These are phyloP conservation scores for Schizothorax lantsangensis DNA, from an alignment of 2,797 vertebrate genomes.

Conservation along the genomic window DNA sequence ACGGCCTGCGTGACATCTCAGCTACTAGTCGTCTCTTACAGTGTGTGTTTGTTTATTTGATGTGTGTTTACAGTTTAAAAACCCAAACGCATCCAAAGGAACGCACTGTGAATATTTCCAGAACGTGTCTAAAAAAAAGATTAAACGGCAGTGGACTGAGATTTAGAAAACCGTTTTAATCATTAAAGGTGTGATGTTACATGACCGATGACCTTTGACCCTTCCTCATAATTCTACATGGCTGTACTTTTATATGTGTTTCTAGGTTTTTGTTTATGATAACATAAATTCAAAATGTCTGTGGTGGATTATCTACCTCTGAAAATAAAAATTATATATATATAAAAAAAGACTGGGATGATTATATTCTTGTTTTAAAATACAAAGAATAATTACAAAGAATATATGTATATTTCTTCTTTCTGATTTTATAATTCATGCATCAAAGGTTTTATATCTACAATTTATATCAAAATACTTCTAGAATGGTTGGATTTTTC, in stretches of 20 bases:
- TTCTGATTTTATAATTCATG: not conserved
- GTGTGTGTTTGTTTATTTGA: conserved; percentile 7
- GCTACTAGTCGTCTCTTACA: conserved; percentile 19
- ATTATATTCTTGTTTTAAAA: not conserved
- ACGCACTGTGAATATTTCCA: not conserved
- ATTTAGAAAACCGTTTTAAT: not conserved
- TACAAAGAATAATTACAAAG: not conserved
- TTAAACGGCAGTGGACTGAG: not conserved
- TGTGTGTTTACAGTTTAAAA: not conserved
- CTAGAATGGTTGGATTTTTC: not conserved
- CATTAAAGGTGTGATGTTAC: not conserved
- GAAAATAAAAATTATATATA: not conserved
- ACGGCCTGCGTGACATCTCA: not conserved
- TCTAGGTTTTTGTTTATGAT: not conserved
- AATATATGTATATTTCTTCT: not conserved
- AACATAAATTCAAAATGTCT: not conserved
- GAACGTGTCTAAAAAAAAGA: not conserved
- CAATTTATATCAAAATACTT: not conserved
- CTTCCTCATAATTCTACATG: not conserved
- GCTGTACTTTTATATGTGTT: not conserved
- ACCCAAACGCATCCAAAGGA: not conserved
- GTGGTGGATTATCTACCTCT: not conserved
- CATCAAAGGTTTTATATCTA: not conserved
- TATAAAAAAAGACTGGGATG: not conserved
- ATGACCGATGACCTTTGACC: conserved; percentile 11